Evolutionary conservation across 2,888 invertebrate genomes (phyloP), one percentile per base, ranked within the genome.

Genomic region (Pollenia amentaria): DNA sequence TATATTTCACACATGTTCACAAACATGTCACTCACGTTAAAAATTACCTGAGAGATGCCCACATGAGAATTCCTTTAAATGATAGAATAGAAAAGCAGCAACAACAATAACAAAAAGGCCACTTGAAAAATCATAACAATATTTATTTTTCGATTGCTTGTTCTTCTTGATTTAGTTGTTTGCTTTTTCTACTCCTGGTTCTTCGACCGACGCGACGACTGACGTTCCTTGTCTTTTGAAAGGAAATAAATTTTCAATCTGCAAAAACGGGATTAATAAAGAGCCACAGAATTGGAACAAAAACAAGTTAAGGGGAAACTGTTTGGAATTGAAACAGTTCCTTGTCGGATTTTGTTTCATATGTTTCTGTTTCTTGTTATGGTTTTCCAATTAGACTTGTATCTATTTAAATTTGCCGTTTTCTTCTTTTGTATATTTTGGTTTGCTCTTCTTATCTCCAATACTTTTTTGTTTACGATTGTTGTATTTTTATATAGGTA

Each of bases 111-210:
- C 16, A 40, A 46, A 62, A 55, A 65, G 18, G 14, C 18, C 62
- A 69, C 75, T 75, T 75, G 51, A 75, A 65, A 75, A 40, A 51
- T 60, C 67, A 73, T 38, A 73, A 48, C 18, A 75, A 79, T 64
- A 65, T 6, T 29, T 29, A 51, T 53, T 53, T 70, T 55, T 64
- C 14, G 21, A 11, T 38, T 65, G 57, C 12, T 16, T 55, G 16
- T 80, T 62, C 40, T 60, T n/a, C 8, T 40, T 11, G 21, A n/a
- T 67, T n/a, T 29, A 38, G 4, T 29, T 48, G 9, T 10, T 60
- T 38, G 12, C n/a, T 38, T 14, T 7, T 60, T 60, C 29, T 29
- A 29, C 29, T 29, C 29, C 29, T 29, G 29, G 29, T 48, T 38
- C 16, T 48, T 40, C 9, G 38, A 38, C 29, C 29, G 29, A 29